These are phyloP conservation scores for Itoplectis maculator DNA, from an alignment of 2,888 invertebrate genomes.

Conservation along the genomic window DNA sequence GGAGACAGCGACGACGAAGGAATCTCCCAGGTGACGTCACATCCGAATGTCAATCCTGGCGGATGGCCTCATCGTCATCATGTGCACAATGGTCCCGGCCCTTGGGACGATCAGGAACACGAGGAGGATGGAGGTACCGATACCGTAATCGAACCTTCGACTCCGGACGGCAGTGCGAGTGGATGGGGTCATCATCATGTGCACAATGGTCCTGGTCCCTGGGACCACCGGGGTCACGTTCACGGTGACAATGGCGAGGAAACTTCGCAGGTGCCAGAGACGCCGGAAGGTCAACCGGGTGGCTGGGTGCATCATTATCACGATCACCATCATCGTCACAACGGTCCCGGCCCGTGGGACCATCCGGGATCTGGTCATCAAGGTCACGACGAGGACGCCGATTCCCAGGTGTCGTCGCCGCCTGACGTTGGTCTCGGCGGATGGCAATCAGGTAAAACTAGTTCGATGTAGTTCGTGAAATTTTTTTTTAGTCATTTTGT, in stretches of 20 bases:
- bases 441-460: constrained; percentile 20
- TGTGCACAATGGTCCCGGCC: too few relatives aligned
- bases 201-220: constrained; percentile 38
- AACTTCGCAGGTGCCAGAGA: constrained; percentile 31
- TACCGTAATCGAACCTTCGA: too few relatives aligned
- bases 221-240: constrained; percentile 21
- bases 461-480: too few relatives aligned
- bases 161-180: too few relatives aligned
- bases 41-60: too few relatives aligned
- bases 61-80: too few relatives aligned
- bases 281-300: background rate
- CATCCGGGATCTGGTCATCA: constrained; percentile 14
- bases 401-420: constrained; percentile 16
- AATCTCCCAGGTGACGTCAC: too few relatives aligned
- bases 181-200: constrained; percentile 47
- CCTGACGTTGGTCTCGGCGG: background rate
- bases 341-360: constrained; percentile 35
- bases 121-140: too few relatives aligned
- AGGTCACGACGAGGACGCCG: background rate
- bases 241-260: background rate
- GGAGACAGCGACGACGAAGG: too few relatives aligned
- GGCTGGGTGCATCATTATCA: constrained; percentile 56
- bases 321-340: constrained; percentile 54
- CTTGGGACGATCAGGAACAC: too few relatives aligned
- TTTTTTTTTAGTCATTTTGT: background rate